A percentile compares a stretch with the other conserved stretches of the same genome.
These are phyloP conservation scores for Nematopogon swammerdamellus DNA, from an alignment of 2,888 invertebrate genomes.

Conservation along the genomic window DNA sequence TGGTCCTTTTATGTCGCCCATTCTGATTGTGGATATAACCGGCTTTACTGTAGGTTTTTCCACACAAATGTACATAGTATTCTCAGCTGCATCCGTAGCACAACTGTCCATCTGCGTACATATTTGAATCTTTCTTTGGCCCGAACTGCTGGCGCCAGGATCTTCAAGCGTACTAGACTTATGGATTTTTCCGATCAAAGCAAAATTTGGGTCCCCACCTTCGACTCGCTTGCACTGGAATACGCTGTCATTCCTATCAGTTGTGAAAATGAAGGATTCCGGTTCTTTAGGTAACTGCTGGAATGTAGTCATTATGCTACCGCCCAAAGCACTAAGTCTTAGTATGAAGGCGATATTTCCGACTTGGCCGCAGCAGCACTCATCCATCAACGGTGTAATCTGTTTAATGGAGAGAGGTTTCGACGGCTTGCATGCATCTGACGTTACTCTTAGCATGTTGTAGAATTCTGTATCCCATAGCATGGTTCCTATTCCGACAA, in stretches of 20 bases:
- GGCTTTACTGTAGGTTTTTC: conserved; percentile 7
- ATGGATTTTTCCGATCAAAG: conserved; percentile 40
- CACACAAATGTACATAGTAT: too few relatives aligned
- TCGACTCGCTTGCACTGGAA: conserved; percentile 17
- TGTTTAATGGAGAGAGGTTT: conserved; percentile 33
- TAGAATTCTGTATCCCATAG: conserved; percentile 45
- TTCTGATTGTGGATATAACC: conserved; percentile 30
- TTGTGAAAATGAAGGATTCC: conserved; percentile 38
- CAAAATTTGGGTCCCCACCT: conserved; percentile 41
- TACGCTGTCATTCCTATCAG: conserved; percentile 32
- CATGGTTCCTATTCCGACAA: conserved; percentile 39
- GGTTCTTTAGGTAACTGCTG: conserved; percentile 39
- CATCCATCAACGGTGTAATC: conserved; percentile 22
- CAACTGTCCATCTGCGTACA: conserved; percentile 39
- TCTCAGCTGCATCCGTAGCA: conserved; percentile 20
- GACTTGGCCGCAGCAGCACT: conserved; percentile 32
- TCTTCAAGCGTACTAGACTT: conserved; percentile 44
- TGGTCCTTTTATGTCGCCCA: conserved; percentile 46
- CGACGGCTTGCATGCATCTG: conserved; percentile 25
- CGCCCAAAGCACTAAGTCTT: conserved; percentile 47
- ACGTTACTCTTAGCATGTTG: conserved; percentile 41
- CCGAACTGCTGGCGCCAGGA: conserved; percentile 25
- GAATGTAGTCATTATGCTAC: conserved; percentile 41
- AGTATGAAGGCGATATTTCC: conserved; percentile 46
- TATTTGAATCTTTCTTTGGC: conserved; percentile 31